Evolutionary conservation across 2,888 invertebrate genomes (phyloP), one percentile per base, ranked within the genome.

Genomic region (Andricus curvator): DNA sequence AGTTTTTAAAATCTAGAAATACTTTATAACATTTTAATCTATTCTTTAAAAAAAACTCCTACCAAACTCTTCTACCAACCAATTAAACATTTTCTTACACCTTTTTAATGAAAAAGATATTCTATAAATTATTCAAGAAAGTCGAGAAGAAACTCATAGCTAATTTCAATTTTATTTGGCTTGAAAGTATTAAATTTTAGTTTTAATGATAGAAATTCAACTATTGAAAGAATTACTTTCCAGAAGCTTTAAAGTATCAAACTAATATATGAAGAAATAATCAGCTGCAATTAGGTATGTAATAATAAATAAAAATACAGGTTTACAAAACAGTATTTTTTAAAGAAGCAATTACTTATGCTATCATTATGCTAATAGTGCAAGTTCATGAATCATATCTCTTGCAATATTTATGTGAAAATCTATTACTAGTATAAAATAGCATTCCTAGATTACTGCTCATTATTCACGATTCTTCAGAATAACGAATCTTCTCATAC

Each of bases 1-100:
- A 20, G 13, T 60, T n/a, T 77, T 74, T 29, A 78, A 25, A 62
- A 82, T 22, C 20, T 41, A 29, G 67, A 56, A 51, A 78, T 60
- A 51, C 41, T 25, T 78, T 41, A 56, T 22, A 56, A 22, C 11
- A n/a, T n/a, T 56, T n/a, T n/a, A n/a, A 5, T 33, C 22, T 68
- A 68, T 68, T 68, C 4, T 68, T 68, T 15, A 2, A 4, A 37
- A 37, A 77, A 66, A 48, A 48, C 15, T 41, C 4, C 41, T 41
- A 41, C 41, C 13, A 41, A 41, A 41, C 3, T 41, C 41, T 41
- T 41, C 41, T 13, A 41, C 41, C 41, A 13, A 41, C 11, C 41
- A 11, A 41, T 41, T 2, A 41, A 41, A 41, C 4, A 41, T 41
- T 41, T 41, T 13, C 41, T 41, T 11, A 41, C 11, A 13, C 2